phyloP scores from a whole-genome alignment of 2,113 vertebrate genomes.

The Columbina picui region DNA sequence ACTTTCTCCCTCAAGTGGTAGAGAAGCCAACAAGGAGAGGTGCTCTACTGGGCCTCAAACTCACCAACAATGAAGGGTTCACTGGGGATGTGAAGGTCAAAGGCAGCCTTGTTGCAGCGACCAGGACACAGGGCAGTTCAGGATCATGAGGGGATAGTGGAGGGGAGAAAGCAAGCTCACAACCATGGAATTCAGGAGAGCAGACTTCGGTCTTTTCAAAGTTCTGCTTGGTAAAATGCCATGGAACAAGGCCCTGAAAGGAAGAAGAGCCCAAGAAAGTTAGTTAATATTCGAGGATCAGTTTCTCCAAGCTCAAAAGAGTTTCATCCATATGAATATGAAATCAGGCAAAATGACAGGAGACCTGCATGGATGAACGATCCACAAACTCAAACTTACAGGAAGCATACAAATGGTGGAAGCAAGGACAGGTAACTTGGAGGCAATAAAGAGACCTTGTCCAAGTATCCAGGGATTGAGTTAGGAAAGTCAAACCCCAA shows the following conservation, averaged over 20 bases:
- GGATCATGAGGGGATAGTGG: background rate
- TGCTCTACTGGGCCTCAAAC: background rate
- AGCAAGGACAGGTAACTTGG: fast-evolving
- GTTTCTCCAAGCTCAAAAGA: background rate
- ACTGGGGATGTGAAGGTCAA: background rate
- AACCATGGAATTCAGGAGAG: background rate
- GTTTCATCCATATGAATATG: background rate
- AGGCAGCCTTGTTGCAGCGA: background rate
- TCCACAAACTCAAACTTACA: background rate
- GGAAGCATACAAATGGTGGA: background rate
- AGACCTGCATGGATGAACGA: background rate
- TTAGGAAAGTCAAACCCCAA: background rate
- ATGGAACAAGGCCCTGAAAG: background rate
- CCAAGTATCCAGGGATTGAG: background rate
- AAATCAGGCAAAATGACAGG: background rate
- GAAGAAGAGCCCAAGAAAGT: background rate
- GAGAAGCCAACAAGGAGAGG: background rate
- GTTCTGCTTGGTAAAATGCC: background rate
- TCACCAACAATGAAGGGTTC: background rate
- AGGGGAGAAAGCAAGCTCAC: background rate
- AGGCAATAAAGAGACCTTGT: no score
- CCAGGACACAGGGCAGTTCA: background rate
- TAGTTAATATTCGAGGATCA: background rate
- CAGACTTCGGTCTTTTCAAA: background rate
- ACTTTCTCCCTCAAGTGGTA: background rate